Percentiles rank a stretch among this genome's conserved stretches.
Conservation (phyloP, 2,113 vertebrate genomes). For the Vidua chalybeata region DNA sequence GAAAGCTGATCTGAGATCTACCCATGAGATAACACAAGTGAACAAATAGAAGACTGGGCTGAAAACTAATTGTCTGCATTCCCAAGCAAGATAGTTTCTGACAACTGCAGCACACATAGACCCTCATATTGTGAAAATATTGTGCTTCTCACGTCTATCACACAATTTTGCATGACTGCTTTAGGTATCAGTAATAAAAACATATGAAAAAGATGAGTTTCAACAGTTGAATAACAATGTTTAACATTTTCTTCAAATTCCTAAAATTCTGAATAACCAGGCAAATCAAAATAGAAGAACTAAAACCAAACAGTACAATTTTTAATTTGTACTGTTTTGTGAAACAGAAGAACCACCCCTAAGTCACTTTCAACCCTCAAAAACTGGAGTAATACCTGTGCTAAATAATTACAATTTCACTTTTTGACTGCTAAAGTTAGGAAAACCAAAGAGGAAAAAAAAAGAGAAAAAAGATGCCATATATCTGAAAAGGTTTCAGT, state of each 20-base stretch:
- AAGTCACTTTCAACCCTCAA: not conserved
- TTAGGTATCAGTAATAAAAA: not conserved
- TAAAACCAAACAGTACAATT: not conserved
- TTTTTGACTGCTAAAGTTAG: not conserved
- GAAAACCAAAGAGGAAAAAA: not conserved
- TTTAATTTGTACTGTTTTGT: not conserved
- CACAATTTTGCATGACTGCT: not conserved
- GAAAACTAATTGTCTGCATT: not conserved
- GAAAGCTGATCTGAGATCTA: not conserved
- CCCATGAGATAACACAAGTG: not conserved
- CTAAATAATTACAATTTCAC: not conserved
- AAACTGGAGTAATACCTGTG: not conserved
- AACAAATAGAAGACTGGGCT: not conserved
- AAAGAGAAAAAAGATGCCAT: fast-evolving
- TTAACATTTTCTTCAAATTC: not conserved
- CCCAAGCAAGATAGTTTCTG: not conserved
- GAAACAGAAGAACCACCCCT: not conserved
- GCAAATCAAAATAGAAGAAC: not conserved
- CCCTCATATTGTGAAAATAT: not conserved
- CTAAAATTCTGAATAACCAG: not conserved
- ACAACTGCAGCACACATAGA: not conserved
- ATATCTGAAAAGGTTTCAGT: not conserved
- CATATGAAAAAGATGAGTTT: not conserved
- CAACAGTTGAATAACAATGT: not conserved
- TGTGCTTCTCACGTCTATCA: not conserved